phyloP scores from a whole-genome alignment of 2,888 invertebrate genomes.

The Pycnomerus fuliginosus region DNA sequence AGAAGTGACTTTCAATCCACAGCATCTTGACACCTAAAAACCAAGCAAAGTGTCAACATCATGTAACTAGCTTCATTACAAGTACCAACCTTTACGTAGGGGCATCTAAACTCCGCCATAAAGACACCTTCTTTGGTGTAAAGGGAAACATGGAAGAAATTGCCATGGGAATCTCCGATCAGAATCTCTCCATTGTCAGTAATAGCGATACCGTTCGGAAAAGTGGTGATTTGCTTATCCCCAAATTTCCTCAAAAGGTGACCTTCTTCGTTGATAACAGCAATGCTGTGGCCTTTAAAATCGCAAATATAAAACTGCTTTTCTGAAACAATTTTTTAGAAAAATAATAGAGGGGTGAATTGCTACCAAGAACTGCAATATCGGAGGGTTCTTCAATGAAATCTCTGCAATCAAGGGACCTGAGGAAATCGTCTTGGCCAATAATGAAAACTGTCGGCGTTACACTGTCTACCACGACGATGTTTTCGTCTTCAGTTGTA shows the following conservation, averaged over 20 bases:
- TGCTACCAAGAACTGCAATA: conserved; percentile 89
- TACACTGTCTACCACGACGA: conserved; percentile 95
- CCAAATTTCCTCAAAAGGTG: conserved; percentile 90
- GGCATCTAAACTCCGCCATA: conserved; percentile 93
- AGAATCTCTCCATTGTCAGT: conserved; percentile 95
- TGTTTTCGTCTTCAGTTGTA: conserved; percentile 87
- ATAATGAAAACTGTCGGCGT: conserved; percentile 95
- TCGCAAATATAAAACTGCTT: conserved; percentile 95
- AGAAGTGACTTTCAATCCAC: conserved; percentile 93
- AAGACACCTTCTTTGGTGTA: conserved; percentile 85
- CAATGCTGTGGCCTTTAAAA: conserved; percentile 97
- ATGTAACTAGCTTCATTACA: too few relatives aligned
- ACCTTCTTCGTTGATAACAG: conserved; percentile 91
- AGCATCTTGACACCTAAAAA: conserved; percentile 98
- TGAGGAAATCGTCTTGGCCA: too few relatives aligned
- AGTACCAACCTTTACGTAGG: conserved; percentile 88
- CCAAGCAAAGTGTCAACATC: too few relatives aligned
- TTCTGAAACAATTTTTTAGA: conserved; percentile 57
- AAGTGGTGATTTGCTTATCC: conserved; percentile 92
- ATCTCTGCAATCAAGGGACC: conserved; percentile 97
- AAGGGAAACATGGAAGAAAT: conserved; percentile 95
- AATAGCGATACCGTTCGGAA: conserved; percentile 97
- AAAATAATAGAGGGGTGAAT: not conserved
- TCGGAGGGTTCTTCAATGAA: conserved; percentile 99
- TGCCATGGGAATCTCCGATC: conserved; percentile 96